Evolutionary conservation across 2,797 vertebrate species (phyloP), one percentile per base, ranked within the genome.

Genomic region (Sternotherus odoratus): DNA sequence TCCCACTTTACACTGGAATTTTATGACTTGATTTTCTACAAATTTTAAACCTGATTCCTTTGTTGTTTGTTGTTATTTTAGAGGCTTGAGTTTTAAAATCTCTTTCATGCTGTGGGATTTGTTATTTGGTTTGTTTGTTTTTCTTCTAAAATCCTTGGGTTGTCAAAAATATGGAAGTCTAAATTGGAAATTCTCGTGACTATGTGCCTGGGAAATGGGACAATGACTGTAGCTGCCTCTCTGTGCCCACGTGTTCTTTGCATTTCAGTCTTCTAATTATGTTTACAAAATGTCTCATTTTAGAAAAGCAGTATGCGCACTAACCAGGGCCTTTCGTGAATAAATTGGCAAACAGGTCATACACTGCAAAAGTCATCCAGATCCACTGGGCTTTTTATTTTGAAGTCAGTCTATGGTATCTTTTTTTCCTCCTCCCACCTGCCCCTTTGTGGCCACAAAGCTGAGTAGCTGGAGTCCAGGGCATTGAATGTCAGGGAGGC

Each of bases 261-360:
- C 96, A 97, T 98, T 97, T 98, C 98, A 98, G 98, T 98, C 98
- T 98, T 98, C 98, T 99, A 99, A 99, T 99, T 99, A 98, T 98
- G 98, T 98, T 98, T 98, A 99, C 98, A 99, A 99, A 99, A 99
- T 98, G 98, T 98, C 98, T 98, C 96, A 96, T 97, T 98, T 97
- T 98, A 96, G 90, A 93, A 96, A 98, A 98, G 98, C 98, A 77
- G 93, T 98, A 97, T 98, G 98, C 98, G 98, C 98, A 96, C 96
- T 96, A 98, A 98, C 97, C 97, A 95, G 97, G 98, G 97, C 98
- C 97, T 98, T 98, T 97, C 85, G 98, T 97, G 97, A 98, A 98
- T 99, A 98, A 99, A 98, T 99, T 99, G 98, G 98, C 99, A 99
- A 98, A 98, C 98, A 98, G 98, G 98, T 98, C 98, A 98, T 98